Percentiles rank a stretch among this genome's conserved stretches.
Evolutionary conservation across 2,113 vertebrate species (phyloP).

Genomic region (Tupaia chinensis): DNA sequence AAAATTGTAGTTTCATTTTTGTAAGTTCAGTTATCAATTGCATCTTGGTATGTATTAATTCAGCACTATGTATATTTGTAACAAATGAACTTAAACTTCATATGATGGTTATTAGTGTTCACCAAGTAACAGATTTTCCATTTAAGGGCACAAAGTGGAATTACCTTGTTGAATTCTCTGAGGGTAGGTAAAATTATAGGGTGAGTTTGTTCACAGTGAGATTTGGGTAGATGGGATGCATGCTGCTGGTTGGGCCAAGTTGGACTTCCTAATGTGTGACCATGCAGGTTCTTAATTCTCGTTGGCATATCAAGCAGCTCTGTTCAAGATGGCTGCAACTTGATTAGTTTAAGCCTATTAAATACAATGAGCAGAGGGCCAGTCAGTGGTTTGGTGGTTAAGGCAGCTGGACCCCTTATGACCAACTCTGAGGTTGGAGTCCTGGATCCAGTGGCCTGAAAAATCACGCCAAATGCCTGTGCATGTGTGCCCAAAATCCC

Average conservation of each 20-base stretch:
- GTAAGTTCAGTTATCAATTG: not conserved
- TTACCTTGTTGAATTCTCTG: not conserved
- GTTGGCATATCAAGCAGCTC: not conserved
- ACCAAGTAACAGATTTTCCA: not conserved
- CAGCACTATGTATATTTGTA: not conserved
- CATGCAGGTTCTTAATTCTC: not conserved
- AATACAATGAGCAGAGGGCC: not conserved
- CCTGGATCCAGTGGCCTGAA: no score
- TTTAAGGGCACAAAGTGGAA: not conserved
- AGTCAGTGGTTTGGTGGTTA: no score
- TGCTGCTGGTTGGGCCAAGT: not conserved
- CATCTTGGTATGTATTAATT: not conserved
- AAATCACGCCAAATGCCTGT: no score
- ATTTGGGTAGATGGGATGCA: not conserved
- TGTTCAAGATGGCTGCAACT: conserved; percentile 9
- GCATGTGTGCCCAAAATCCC: no score
- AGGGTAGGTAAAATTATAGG: not conserved
- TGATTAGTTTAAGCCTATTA: not conserved
- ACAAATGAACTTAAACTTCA: not conserved
- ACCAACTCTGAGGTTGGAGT: no score
- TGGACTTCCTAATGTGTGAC: not conserved
- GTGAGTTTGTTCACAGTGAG: not conserved
- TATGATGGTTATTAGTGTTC: not conserved
- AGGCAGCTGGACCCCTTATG: no score
- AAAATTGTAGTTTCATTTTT: conserved; percentile 4